Percentiles rank a stretch among this genome's conserved stretches.
Evolutionary conservation across 2,888 invertebrate genomes (phyloP).

Genomic region (Drosophila formosana): DNA sequence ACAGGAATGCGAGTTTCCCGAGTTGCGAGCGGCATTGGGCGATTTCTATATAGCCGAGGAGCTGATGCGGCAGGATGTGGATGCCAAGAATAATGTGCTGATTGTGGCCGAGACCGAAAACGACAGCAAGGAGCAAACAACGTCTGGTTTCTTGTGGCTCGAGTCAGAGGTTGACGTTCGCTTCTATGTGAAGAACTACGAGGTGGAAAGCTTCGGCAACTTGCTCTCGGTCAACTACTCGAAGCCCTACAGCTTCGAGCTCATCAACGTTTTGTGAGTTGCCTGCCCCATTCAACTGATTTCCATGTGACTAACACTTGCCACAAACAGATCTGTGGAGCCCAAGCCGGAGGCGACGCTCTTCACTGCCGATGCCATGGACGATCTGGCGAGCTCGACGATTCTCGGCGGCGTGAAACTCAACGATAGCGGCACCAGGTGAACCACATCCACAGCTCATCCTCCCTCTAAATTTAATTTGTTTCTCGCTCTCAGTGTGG

Average conservation of each 20-base stretch:
- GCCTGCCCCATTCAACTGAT: no score
- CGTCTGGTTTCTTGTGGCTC: conserved; percentile 81
- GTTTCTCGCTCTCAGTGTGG: conserved; percentile 31
- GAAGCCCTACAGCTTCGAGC: conserved; percentile 14
- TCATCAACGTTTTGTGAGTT: conserved; percentile 57
- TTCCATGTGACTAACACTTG: neutral
- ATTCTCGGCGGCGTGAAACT: conserved; percentile 59
- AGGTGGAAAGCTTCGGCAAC: conserved; percentile 74
- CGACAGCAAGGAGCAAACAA: conserved; percentile 25
- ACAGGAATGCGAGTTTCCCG: conserved; percentile 86
- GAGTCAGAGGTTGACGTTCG: conserved; percentile 67
- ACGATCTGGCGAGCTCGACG: conserved; percentile 48
- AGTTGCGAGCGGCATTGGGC: conserved; percentile 87
- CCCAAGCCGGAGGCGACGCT: conserved; percentile 42
- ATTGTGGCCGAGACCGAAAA: conserved; percentile 87
- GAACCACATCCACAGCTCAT: neutral
- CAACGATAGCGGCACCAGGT: conserved; percentile 57
- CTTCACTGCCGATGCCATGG: conserved; percentile 56
- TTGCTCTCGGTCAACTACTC: conserved; percentile 55
- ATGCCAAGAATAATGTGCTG: conserved; percentile 80
- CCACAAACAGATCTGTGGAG: conserved; percentile 46
- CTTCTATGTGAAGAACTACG: conserved; percentile 66
- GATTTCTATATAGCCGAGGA: conserved; percentile 90
- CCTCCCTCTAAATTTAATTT: neutral
- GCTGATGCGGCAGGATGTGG: conserved; percentile 83